Percentiles rank a stretch among this genome's conserved stretches.
phyloP scores from a whole-genome alignment of 2,797 vertebrate genomes.

The Rhinella marina region DNA sequence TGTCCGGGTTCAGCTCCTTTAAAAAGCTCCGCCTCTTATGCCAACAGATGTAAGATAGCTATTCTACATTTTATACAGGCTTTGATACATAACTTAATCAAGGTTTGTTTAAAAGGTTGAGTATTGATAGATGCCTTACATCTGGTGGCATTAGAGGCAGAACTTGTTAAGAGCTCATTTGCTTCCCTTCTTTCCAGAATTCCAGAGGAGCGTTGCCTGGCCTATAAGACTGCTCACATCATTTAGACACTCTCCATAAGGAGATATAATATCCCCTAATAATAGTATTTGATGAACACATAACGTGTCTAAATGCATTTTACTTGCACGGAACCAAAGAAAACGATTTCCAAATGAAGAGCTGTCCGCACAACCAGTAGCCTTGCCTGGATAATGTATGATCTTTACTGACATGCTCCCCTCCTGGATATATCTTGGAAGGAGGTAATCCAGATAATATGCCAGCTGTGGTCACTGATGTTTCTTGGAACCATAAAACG shows the following conservation, averaged over 20 bases:
- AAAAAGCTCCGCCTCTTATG: no score
- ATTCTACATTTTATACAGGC: no score
- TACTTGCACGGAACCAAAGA: neutral
- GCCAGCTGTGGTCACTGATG: slow-evolving; percentile 31
- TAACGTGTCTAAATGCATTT: neutral
- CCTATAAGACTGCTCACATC: no score
- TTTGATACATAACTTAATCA: no score
- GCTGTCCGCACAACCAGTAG: neutral
- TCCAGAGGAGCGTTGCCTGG: no score
- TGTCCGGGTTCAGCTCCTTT: no score
- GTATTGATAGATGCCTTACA: no score
- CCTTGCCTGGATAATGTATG: slow-evolving; percentile 30
- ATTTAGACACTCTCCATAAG: neutral
- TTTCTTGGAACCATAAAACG: slow-evolving; percentile 37
- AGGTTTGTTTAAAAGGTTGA: no score
- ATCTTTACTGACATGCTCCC: slow-evolving; percentile 15
- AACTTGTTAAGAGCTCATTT: no score
- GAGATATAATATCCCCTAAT: neutral
- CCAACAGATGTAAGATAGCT: no score
- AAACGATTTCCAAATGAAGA: neutral
- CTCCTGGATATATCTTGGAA: slow-evolving; percentile 21
- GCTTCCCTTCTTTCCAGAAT: no score
- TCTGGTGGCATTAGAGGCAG: no score
- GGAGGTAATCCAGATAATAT: slow-evolving; percentile 17
- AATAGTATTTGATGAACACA: neutral